Base-by-base conservation (phyloP, 2,113 vertebrate genomes). In the Tychaedon coryphoeus region DNA sequence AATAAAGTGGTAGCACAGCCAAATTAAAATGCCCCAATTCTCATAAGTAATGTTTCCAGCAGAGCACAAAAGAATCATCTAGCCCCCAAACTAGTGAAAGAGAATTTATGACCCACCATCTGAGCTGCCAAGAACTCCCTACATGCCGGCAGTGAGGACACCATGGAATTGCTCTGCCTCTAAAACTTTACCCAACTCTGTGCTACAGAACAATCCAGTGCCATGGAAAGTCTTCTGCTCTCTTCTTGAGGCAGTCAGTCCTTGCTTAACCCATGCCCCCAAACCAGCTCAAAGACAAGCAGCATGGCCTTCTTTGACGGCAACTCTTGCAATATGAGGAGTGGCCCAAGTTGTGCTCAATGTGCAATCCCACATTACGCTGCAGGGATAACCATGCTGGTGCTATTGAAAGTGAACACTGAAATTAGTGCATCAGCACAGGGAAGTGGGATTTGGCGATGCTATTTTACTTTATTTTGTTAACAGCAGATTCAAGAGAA, bases 11-110 rank as follows among this genome's bases (percentile, higher is more conserved):
- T 94, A 95, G 90, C 72, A 84, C 79, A 72, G 95, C 95, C 93
- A 97, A 96, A 96, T 97, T 97, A 97, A 96, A 96, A 96, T 96
- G 95, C 94, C 92, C 92, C 96, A 97, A 96, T 97, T 97, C 96
- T 96, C 96, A 88, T 96, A 97, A 97, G 96, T 96, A 97, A 96
- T 94, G 95, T 93, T 96, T 96, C 94, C 92, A 94, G 73, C 69
- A 91, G 86, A 88, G 82, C 95, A 96, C 90, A 77, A 80, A 97
- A 97, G 93, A 96, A 96, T 95, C 92, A 96, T 94, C 92, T 95
- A 93, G 92, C 78, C 96, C 93, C 93, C 51, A 96, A 96, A 96
- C 93, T 94, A 86, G 86, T 66, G 92, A 91, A 94, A 95, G 79
- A 95, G 90, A 96, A 96, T 96, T 96, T 96, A 97, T 95, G 94